Evolutionary conservation across 2,113 vertebrate species (phyloP).

Genomic region (Prochilodus magdalenae): DNA sequence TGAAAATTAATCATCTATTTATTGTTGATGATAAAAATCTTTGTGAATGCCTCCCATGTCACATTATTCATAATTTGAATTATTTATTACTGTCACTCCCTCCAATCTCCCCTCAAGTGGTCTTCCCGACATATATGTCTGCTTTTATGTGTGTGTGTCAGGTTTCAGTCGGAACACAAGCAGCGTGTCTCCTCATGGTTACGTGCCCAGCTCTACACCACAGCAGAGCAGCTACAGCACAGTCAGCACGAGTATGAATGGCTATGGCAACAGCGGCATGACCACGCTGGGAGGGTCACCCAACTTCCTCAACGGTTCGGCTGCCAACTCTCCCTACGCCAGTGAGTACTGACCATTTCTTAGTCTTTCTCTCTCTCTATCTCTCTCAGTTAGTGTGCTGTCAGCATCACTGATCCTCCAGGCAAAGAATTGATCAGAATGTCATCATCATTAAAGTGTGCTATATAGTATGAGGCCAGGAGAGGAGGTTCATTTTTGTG

Average conservation of each 20-base stretch:
- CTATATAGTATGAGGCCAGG: background rate
- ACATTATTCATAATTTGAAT: too few species aligned
- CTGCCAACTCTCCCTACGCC: constrained; percentile 98
- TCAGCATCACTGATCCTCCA: background rate
- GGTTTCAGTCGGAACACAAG: constrained; percentile 98
- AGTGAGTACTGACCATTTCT: constrained; percentile 86
- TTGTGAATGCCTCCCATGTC: too few species aligned
- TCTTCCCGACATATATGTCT: background rate
- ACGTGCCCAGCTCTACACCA: constrained; percentile 96
- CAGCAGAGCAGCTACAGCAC: constrained; percentile 97
- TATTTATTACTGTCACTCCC: background rate
- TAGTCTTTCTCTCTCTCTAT: too few species aligned
- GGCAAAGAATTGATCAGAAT: constrained; percentile 13
- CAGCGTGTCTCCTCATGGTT: constrained; percentile 96
- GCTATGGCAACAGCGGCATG: constrained; percentile 94
- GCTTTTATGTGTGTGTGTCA: constrained; percentile 62
- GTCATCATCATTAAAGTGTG: constrained; percentile 13
- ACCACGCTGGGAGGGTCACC: constrained; percentile 96
- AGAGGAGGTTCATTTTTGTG: constrained; percentile 7
- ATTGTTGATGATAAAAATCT: too few species aligned
- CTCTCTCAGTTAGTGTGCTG: too few species aligned
- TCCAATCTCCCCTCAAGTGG: background rate
- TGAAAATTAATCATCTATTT: background rate
- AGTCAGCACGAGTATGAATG: constrained; percentile 97
- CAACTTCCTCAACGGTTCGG: constrained; percentile 96